Percentiles rank a stretch among this genome's conserved stretches.
Evolutionary conservation across 2,888 invertebrate species (phyloP).

Genomic region (Eucriotettix oculatus): DNA sequence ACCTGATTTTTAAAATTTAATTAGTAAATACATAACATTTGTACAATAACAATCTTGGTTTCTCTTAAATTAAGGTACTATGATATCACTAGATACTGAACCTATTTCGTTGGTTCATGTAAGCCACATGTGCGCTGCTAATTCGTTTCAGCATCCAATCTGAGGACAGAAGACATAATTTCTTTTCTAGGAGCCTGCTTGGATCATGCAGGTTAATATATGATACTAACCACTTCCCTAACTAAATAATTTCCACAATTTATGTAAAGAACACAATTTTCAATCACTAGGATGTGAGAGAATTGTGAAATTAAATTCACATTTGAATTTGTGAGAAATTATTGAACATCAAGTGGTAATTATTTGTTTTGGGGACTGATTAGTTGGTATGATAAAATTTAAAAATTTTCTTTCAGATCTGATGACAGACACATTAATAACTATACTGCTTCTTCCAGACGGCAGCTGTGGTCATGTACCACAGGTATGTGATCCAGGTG

Average conservation of each 20-base stretch:
- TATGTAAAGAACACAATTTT: not conserved
- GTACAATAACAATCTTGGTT: too few relatives aligned
- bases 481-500: not conserved
- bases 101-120: not conserved
- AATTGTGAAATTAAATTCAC: not conserved
- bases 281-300: not conserved
- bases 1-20: too few relatives aligned
- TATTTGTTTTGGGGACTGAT: not conserved
- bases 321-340: not conserved
- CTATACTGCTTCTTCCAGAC: not conserved
- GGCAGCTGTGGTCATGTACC: not conserved
- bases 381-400: not conserved
- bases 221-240: not conserved
- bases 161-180: not conserved
- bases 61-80: too few relatives aligned
- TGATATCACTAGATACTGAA: not conserved
- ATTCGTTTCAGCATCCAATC: not conserved
- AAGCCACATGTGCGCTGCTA: constrained; percentile 9
- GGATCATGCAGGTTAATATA: not conserved
- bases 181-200: not conserved
- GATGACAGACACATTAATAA: not conserved
- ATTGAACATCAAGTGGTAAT: not conserved
- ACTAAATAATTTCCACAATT: not conserved
- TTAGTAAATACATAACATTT: too few relatives aligned
- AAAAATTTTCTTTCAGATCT: not conserved